Base-by-base conservation (phyloP, 2,888 invertebrate genomes). In the Leistus spinibarbis region DNA sequence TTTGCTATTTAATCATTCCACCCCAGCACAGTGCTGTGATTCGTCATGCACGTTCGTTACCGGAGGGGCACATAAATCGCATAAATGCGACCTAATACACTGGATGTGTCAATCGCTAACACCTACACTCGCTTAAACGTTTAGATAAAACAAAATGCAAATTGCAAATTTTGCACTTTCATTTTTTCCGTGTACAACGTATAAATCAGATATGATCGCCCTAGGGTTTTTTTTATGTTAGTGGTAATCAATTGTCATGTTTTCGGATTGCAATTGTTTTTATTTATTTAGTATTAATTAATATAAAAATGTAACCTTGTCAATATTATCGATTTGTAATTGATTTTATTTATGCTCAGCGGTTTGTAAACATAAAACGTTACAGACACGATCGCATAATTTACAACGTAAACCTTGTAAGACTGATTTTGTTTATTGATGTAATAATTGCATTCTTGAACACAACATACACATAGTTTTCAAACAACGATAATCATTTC, bases 1-100 rank as follows among this genome's bases (percentile, higher is more conserved):
- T n/a, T n/a, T n/a, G n/a, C 54, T 54, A 53, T 54, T 62, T 63
- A 40, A 57, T 63, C 54, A 64, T 64, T 71, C 71, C 64, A 71
- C 64, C 71, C 64, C 54, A 54, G 63, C 64, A 63, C 40, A 40
- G 40, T 7, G 27, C 23, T n/a, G 27, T 17, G 64, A 23, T 64
- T 24, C 64, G 60, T 64, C 64, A 64, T 64, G 27, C 23, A 23
- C 27, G 64, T 24, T 27, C 23, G 64, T 64, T n/a, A 23, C 27
- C 27, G 27, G 27, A 20, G 27, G 23, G 64, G 27, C 23, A 23
- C 27, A 64, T 20, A 57, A 57, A 64, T 27, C 22, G 23, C 1
- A 23, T 24, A 64, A 22, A 64, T 13, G 27, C 64, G 16, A 57
- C 13, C 20, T 64, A 64, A 9, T 22, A 64, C 64, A 64, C 16